These are phyloP conservation scores for Tiphia femorata DNA, from an alignment of 2,888 invertebrate genomes.

Conservation along the genomic window DNA sequence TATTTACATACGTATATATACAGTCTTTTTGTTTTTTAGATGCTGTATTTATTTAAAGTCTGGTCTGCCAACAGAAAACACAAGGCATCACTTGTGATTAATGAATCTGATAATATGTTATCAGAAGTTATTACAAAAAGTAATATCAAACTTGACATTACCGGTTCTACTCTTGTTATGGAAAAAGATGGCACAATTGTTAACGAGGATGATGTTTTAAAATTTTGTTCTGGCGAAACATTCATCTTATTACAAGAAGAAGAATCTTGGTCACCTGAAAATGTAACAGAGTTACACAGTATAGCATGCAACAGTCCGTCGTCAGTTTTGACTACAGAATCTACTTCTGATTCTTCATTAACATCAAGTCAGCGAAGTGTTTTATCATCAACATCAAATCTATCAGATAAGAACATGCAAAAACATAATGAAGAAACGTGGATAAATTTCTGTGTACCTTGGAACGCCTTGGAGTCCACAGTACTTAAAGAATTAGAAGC, in stretches of 20 bases:
- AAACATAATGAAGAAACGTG: not conserved
- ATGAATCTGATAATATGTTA: conserved; percentile 3
- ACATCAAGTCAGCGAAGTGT: not conserved
- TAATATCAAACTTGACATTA: conserved; percentile 2
- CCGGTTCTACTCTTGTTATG: not conserved
- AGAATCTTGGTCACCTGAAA: not conserved
- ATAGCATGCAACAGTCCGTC: not conserved
- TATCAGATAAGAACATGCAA: not conserved
- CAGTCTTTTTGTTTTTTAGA: not conserved
- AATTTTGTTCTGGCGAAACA: conserved; percentile 2
- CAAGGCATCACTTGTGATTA: not conserved
- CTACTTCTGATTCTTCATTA: not conserved
- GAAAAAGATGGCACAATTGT: conserved; percentile 8
- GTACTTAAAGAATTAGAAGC: conserved; percentile 6
- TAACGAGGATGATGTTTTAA: conserved; percentile 3
- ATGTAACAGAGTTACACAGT: not conserved
- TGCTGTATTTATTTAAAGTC: conserved; percentile 4
- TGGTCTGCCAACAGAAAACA: conserved; percentile 5
- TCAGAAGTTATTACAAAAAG: conserved; percentile 1
- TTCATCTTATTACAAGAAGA: conserved; percentile 1
- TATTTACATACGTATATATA: not conserved
- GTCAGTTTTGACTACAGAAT: not conserved
- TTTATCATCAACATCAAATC: not conserved
- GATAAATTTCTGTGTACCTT: not conserved
- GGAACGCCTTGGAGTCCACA: not conserved